Evolutionary conservation across 2,888 invertebrate species (phyloP), one percentile per base, ranked within the genome.

Genomic region (Volucella inflata): DNA sequence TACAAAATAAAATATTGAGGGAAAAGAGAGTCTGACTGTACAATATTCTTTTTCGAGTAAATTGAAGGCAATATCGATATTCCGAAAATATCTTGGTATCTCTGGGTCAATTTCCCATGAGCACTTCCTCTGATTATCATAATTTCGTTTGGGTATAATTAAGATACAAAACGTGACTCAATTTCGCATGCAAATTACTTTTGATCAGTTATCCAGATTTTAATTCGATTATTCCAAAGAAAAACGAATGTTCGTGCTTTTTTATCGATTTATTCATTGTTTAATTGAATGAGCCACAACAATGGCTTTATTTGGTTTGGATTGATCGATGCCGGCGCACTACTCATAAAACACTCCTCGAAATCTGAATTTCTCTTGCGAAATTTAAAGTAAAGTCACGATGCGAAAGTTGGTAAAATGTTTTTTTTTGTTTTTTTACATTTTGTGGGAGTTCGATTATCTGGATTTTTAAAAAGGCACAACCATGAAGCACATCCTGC

Each of bases 321-420:
- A 30, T 30, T 30, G 30, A 30, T 30, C 30, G 30, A 30, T 6
- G 30, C 30, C 30, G 30, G 8, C 40, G 21, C 16, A 14, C 12
- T 30, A 42, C 36, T 57, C 17, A 6, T 40, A 30, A 6, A 44
- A 30, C 53, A 30, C 48, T 71, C 59, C 71, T 59, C 48, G 6
- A 30, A 30, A 6, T 6, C 6, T 6, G 30, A 50, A 71, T 48
- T 68, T 40, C 14, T 21, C 21, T 50, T 14, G 48, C 30, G n/a
- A 71, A 48, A 71, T 71, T 71, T 48, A 42, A 59, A 71, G 40
- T 50, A 10, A 59, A 48, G 59, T 71, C 71, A 71, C 71, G 71
- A 60, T 9, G 17, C 17, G 8, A 48, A 40, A 50, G 30, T 17
- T 59, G 17, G 51, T 53, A 6, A 30, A 16, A 48, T 48, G 16